Evolutionary conservation across 2,797 vertebrate species (phyloP).

Genomic region (Pelodytes ibericus): DNA sequence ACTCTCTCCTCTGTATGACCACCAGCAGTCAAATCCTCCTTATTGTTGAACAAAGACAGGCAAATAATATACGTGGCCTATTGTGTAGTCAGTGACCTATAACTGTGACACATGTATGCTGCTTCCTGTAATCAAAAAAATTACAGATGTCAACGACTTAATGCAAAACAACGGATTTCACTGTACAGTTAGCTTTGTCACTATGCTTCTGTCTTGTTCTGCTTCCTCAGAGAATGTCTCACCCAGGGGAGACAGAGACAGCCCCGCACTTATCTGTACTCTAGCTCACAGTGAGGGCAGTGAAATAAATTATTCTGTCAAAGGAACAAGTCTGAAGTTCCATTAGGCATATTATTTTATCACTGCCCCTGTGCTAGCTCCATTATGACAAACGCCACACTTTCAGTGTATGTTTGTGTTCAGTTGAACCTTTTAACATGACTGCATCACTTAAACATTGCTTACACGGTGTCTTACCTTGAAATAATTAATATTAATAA

Average conservation of each 20-base stretch:
- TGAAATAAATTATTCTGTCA: neutral
- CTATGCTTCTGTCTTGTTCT: neutral
- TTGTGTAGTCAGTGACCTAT: conserved; percentile 8
- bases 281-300: neutral
- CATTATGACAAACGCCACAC: too few relatives aligned
- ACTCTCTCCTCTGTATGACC: neutral
- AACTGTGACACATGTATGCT: neutral
- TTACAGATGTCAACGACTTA: conserved; percentile 15
- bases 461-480: too few relatives aligned
- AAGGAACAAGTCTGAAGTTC: neutral
- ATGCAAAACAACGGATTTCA: neutral
- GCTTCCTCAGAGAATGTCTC: neutral
- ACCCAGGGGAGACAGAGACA: neutral
- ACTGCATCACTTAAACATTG: too few relatives aligned
- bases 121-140: neutral
- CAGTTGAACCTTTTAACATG: too few relatives aligned
- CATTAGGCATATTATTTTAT: neutral
- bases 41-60: neutral
- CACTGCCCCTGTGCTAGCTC: neutral
- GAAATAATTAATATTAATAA: too few relatives aligned
- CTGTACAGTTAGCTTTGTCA: neutral
- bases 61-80: neutral
- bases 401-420: too few relatives aligned
- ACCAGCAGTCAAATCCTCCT: neutral
- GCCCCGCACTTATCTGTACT: neutral